Base-by-base conservation (phyloP, 2,888 invertebrate genomes). In the Drosophila phalerata region DNA sequence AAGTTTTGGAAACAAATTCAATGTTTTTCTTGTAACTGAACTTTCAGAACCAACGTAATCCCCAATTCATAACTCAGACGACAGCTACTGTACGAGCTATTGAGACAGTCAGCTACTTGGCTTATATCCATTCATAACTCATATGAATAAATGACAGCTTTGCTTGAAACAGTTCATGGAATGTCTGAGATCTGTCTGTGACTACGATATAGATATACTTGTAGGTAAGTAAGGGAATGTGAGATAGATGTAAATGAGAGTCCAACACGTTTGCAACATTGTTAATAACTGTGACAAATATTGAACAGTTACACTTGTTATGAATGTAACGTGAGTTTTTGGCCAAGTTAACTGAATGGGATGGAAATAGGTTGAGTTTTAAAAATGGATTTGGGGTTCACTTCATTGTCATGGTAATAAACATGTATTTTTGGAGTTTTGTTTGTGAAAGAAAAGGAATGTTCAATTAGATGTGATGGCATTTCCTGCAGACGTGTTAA, bases 401-500 rank as follows among this genome's bases (percentile, higher is more conserved):
- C 70, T 55, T 60, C 61, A 82, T 83, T 81, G 77, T 81, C 49
- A 77, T 77, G 62, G 52, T 79, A 82, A 80, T 77, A 49, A 57
- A 62, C 53, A 58, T 40, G 32, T 73, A 73, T 70, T 56, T 65
- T 66, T 64, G 28, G 61, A 28, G 37, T 51, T 43, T 58, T 61
- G 52, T 62, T 65, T 64, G 82, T 73, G 67, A 78, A 81, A 81
- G 73, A 57, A 43, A 43, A 45, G 34, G 53, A 67, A 61, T 76
- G 55, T 73, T 73, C 65, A 82, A 76, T 76, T 64, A 61, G 68
- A 69, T 72, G 80, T 62, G 63, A 76, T 34, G 79, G 67, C 69
- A 81, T 86, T 83, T 83, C 86, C 83, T 84, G 84, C 79, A 68
- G 74, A 79, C 79, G 79, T 81, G 81, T 83, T 66, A 72, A 79